Evolutionary conservation across 2,113 vertebrate genomes (phyloP).

Genomic region (Halcyon senegalensis): DNA sequence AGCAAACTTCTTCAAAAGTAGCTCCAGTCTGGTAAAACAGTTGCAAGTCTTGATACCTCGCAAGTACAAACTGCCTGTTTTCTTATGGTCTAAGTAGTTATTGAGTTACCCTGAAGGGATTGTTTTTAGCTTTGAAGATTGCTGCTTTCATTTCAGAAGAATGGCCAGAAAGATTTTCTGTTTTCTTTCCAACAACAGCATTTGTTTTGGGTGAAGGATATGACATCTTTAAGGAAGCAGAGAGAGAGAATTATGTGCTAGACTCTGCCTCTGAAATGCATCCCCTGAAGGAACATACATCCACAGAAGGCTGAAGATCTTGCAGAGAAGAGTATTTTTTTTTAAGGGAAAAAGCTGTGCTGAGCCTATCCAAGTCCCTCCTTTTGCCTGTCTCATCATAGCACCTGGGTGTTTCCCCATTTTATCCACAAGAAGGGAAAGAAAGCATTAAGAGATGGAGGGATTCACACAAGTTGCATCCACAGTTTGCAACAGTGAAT

Average conservation of each 20-base stretch:
- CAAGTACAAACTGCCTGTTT: conserved; percentile 2
- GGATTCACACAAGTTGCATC: neutral
- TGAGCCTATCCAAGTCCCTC: neutral
- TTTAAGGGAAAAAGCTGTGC: neutral
- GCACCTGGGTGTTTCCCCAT: neutral
- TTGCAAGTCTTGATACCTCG: neutral
- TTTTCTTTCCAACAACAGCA: conserved; percentile 34
- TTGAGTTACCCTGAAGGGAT: conserved; percentile 7
- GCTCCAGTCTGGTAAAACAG: neutral
- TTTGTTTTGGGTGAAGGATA: conserved; percentile 30
- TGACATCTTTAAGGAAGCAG: neutral
- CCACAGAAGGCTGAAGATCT: neutral
- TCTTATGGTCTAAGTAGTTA: neutral
- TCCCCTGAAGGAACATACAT: neutral
- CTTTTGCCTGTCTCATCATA: neutral
- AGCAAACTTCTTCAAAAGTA: neutral
- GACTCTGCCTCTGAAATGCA: neutral
- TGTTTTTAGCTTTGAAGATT: conserved; percentile 33
- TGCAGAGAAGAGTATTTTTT: neutral
- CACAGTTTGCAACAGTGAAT: fast-evolving
- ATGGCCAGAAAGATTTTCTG: conserved; percentile 6
- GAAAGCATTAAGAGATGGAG: neutral
- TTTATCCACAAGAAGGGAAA: neutral
- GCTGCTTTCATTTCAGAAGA: conserved; percentile 45
- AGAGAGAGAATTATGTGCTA: neutral